Percentiles rank a stretch among this genome's conserved stretches.
phyloP scores from a whole-genome alignment of 2,113 vertebrate genomes.

The Tilapia sparmanii region DNA sequence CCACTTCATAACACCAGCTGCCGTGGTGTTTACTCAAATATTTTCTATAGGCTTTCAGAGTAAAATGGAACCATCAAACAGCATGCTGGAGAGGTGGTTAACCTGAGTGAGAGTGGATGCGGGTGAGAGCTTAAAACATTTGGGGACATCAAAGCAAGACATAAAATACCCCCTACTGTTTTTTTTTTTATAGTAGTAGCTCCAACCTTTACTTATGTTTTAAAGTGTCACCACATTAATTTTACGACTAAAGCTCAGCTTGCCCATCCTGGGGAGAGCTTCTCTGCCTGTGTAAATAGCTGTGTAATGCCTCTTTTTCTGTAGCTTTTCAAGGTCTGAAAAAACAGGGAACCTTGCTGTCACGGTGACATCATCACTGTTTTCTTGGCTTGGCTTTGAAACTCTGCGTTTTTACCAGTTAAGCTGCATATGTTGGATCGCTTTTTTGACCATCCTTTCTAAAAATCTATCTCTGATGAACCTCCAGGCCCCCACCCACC shows the following conservation, averaged over 20 bases:
- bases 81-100: not conserved
- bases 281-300: not conserved
- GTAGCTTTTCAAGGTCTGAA: not conserved
- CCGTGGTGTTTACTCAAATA: not conserved
- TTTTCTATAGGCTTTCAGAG: not conserved
- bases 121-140: not conserved
- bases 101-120: not conserved
- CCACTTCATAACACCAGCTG: constrained; percentile 40
- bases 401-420: not conserved
- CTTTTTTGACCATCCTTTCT: not conserved
- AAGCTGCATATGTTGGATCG: not conserved
- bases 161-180: not conserved
- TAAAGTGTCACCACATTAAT: not conserved
- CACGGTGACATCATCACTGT: not conserved
- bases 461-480: not conserved
- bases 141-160: not conserved
- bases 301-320: not conserved
- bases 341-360: not conserved
- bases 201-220: not conserved
- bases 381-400: not conserved
- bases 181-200: not conserved
- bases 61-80: not conserved
- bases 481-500: not conserved
- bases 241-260: not conserved
- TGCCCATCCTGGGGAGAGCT: not conserved